Evolutionary conservation across 2,113 vertebrate genomes (phyloP), one percentile per base, ranked within the genome.

Genomic region (Elgaria multicarinata): DNA sequence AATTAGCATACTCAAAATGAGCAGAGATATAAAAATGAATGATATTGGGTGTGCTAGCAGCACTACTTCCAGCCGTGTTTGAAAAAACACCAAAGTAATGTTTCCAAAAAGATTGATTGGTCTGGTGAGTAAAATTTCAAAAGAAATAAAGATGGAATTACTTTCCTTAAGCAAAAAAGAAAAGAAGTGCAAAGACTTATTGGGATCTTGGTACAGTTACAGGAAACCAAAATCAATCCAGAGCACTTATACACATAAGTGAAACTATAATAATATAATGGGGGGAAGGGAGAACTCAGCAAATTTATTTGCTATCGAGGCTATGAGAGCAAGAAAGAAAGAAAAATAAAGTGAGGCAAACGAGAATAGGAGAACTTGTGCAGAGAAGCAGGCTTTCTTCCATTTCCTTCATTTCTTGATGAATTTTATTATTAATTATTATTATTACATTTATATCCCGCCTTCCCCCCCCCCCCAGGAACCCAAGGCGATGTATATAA

Each of bases 141-240:
- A 84, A 85, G 85, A 85, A 87, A 67, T 64, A 84, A 53, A 69
- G 31, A 77, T 44, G n/a, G 58, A 92, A 88, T 83, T 85, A 78
- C 50, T 78, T 83, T 78, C 33, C 53, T 87, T 81, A 24, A 39
- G 26, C 66, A 86, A 82, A 64, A 84, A 66, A 80, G 69, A 33
- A 80, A 80, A 62, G 66, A 84, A 62, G 24, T 62, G 62, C 8
- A 92, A 66, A 87, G 18, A 87, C 22, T 64, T 69, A 31, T 71
- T 44, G 53, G 26, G n/a, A 69, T 83, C 58, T 62, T 87, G 24
- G 74, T 44, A 33, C 6, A n/a, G 7, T 18, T 76, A 69, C 69
- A 75, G 31, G 81, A 76, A 90, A 90, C 42, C 44, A 83, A 72
- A 84, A 79, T 36, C 66, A 78, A 83, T 76, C 77, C 64, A 44